Percentiles rank a stretch among this genome's conserved stretches.
These are phyloP conservation scores for Emydura subglobosa DNA, from an alignment of 2,113 vertebrate species.

Conservation along the genomic window DNA sequence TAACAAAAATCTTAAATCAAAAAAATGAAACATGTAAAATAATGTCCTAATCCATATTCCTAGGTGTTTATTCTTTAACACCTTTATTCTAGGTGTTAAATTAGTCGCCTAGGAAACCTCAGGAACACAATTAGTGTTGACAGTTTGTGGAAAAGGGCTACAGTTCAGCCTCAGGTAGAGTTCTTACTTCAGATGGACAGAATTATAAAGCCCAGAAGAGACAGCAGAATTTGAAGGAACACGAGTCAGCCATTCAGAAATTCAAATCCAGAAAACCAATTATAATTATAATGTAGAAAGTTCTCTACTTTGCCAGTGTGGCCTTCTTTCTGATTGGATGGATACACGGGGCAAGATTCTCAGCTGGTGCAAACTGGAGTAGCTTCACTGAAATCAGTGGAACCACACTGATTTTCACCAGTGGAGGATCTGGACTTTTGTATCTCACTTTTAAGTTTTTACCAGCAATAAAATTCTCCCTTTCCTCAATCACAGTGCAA, in stretches of 20 bases:
- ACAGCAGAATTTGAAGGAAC: neutral
- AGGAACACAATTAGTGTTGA: neutral
- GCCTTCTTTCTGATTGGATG: neutral
- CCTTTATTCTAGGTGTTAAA: slow-evolving; percentile 41
- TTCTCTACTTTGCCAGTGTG: neutral
- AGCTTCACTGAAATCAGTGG: neutral
- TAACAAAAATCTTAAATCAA: slow-evolving; percentile 1
- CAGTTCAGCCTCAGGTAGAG: neutral
- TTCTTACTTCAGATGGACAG: neutral
- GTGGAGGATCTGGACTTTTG: no score
- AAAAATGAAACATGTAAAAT: neutral
- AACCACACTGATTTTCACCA: neutral
- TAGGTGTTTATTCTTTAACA: neutral
- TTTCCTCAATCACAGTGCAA: neutral
- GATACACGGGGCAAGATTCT: neutral
- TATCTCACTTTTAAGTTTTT: neutral
- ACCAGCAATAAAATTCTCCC: neutral
- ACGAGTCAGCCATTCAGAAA: slow-evolving; percentile 3
- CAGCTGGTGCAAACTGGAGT: slow-evolving; percentile 7
- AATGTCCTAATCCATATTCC: neutral
- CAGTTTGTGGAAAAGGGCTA: neutral
- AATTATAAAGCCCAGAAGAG: slow-evolving; percentile 10
- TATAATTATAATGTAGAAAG: neutral
- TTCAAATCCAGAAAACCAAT: neutral
- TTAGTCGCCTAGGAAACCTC: slow-evolving; percentile 65